A percentile compares a stretch with the other conserved stretches of the same genome.
phyloP scores from a whole-genome alignment of 2,113 vertebrate genomes.

The Pheucticus melanocephalus region DNA sequence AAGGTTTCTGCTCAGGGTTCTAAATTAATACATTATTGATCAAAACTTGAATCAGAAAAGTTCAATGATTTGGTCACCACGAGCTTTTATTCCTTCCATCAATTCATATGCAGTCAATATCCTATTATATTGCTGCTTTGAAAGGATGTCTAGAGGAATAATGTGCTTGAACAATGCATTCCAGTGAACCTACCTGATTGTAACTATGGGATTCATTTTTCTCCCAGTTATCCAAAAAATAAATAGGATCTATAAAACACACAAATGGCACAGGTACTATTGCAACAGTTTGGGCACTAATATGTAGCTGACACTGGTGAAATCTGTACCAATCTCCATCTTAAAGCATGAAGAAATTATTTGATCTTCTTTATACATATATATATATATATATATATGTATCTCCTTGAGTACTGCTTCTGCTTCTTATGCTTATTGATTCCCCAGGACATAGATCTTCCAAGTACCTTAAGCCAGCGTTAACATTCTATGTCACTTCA shows the following conservation, averaged over 20 bases:
- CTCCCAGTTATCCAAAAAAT: neutral
- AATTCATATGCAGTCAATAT: constrained; percentile 30
- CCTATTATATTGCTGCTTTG: constrained; percentile 1
- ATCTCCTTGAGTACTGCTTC: neutral
- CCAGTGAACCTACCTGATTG: neutral
- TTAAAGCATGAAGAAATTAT: neutral
- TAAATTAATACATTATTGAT: constrained; percentile 46
- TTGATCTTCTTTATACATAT: neutral
- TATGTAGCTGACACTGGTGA: neutral
- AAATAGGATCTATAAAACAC: neutral
- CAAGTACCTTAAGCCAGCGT: neutral
- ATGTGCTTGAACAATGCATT: neutral
- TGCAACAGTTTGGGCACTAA: neutral
- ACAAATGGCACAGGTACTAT: neutral
- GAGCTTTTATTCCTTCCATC: constrained; percentile 3
- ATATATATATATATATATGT: neutral
- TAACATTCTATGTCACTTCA: neutral
- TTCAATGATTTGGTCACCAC: constrained; percentile 31
- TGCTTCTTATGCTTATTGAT: neutral
- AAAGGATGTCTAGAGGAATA: neutral
- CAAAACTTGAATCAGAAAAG: constrained; percentile 9
- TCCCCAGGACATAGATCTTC: neutral
- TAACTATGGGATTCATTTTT: neutral
- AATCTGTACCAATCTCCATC: neutral
- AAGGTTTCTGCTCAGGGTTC: neutral